Conservation (phyloP, 2,888 invertebrate genomes). For the Bombyx huttoni region DNA sequence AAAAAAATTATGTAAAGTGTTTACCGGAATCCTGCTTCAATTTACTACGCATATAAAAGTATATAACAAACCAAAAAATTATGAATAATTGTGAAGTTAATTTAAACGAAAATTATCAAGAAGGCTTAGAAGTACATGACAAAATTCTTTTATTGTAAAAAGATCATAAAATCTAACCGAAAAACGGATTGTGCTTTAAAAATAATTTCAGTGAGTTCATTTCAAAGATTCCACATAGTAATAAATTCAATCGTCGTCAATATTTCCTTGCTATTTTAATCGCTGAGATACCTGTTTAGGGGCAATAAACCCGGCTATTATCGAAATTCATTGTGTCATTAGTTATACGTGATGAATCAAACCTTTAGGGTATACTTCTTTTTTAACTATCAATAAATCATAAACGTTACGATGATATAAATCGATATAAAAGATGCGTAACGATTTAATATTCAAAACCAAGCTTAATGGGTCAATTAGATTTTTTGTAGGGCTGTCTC, state of each 20-base stretch:
- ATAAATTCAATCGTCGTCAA: background rate
- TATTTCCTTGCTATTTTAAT: background rate
- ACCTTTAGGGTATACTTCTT: conserved; percentile 1
- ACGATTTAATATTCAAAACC: background rate
- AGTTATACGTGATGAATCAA: conserved; percentile 4
- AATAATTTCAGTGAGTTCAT: too few relatives aligned
- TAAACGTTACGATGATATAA: conserved; percentile 3
- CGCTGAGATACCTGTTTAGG: background rate
- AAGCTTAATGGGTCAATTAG: background rate
- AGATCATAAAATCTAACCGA: too few relatives aligned
- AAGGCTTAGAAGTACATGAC: too few relatives aligned
- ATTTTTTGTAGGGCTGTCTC: background rate
- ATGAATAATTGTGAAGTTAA: too few relatives aligned
- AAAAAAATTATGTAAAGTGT: too few relatives aligned
- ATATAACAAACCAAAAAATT: too few relatives aligned
- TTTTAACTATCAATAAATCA: conserved; percentile 5
- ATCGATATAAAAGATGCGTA: background rate
- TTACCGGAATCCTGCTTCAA: too few relatives aligned
- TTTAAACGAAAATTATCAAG: too few relatives aligned
- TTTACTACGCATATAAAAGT: too few relatives aligned
- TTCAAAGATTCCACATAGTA: too few relatives aligned
- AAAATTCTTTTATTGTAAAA: too few relatives aligned
- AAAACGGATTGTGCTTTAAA: too few relatives aligned
- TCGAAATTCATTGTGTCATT: conserved; percentile 4
- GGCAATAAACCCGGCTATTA: conserved; percentile 3